Base-by-base conservation (phyloP, 2,113 vertebrate species). In the Boulengeromyrus knoepffleri region DNA sequence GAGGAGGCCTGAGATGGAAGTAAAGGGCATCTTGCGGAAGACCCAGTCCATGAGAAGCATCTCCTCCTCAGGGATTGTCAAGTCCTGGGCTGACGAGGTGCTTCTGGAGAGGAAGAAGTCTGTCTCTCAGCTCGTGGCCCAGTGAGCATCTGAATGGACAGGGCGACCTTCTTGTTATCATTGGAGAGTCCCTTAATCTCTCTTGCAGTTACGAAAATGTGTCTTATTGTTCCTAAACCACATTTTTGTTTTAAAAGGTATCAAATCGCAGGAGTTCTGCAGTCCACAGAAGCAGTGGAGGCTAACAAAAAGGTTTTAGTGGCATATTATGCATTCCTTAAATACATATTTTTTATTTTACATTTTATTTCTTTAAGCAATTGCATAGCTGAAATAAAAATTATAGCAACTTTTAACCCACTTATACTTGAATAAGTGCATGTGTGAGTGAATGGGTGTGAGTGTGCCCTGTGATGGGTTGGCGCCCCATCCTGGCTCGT, bases 81-180 rank as follows among this genome's bases (percentile, higher is more conserved):
- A 91, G 89, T 83, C 3, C 88, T 90, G 89, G 95, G 93, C 87
- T 2, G 90, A 95, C 1, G 70, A 42, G 2, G 92, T 91, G n/a
- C 90, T 83, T 90, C 91, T 66, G 84, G 93, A 94, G 87, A 95
- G 85, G 87, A 92, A 31, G 9, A 94, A 91, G 19, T 95, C 97
- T n/a, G 97, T 97, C 92, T 97, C 96, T 0, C 94, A 96, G 36
- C 95, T 97, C 46, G 95, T 97, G 47, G 90, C 94, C 90, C 93
- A 95, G 97, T 97, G 90, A 92, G 91, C 77, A 12, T 91, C 39
- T 7, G 8, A 52, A 74, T 19, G 74, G 31, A 21, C 19, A 24
- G 49, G 5, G 8, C 24, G 9, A 24, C n/a, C 5, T 42, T 80
- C 36, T 42, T 77, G 2, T 47, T 49, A 49, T 49, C 17, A 85